phyloP scores from a whole-genome alignment of 92 coral and sea anemone species.

The Phymanthus crucifer region DNA sequence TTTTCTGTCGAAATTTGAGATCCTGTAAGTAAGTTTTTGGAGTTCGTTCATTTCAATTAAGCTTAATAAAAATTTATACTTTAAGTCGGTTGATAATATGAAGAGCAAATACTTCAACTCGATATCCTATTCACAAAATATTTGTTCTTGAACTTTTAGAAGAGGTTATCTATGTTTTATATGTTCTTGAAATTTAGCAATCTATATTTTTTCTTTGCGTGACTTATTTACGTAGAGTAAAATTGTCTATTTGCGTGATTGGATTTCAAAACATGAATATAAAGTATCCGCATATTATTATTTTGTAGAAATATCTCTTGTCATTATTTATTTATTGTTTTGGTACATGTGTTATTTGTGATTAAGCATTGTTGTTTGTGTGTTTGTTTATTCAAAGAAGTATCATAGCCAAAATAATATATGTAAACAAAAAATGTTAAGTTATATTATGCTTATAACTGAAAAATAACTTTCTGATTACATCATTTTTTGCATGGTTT shows the following conservation, averaged over 20 bases:
- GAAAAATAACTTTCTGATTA: too few relatives aligned
- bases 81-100: background rate
- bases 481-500: too few relatives aligned
- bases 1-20: slow-evolving; percentile 5
- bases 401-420: background rate
- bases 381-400: too few relatives aligned
- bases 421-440: too few relatives aligned
- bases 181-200: background rate
- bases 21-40: background rate
- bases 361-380: too few relatives aligned
- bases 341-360: too few relatives aligned
- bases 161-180: background rate
- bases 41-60: background rate
- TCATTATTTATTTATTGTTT: too few relatives aligned
- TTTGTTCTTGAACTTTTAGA: background rate
- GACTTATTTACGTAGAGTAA: background rate
- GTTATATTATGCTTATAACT: too few relatives aligned
- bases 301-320: background rate
- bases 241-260: background rate
- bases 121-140: background rate
- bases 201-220: background rate
- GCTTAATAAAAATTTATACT: background rate
- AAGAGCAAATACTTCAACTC: background rate
- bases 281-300: background rate
- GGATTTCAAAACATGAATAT: background rate